A percentile compares a stretch with the other conserved stretches of the same genome.
Conservation (phyloP, 2,113 vertebrate genomes). For the Sitta europaea region DNA sequence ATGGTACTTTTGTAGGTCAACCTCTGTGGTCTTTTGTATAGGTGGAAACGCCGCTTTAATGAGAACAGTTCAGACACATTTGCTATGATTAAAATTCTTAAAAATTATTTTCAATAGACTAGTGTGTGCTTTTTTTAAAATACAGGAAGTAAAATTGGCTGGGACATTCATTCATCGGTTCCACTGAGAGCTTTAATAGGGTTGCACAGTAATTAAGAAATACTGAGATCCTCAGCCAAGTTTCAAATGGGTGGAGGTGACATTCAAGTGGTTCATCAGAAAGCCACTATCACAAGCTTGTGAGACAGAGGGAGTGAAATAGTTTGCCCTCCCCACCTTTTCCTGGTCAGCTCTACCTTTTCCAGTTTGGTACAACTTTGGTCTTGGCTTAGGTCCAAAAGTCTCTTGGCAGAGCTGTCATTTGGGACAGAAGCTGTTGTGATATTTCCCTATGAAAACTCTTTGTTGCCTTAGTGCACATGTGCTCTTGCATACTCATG, state of each 20-base stretch:
- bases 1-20: slow-evolving; percentile 60
- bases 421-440: not conserved
- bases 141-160: not conserved
- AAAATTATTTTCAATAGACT: slow-evolving; percentile 63
- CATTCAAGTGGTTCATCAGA: slow-evolving; percentile 36
- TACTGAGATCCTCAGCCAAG: not conserved
- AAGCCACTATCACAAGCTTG: not conserved
- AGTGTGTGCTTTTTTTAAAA: not conserved
- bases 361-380: not conserved
- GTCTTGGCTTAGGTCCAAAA: not conserved
- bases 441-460: not conserved
- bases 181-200: slow-evolving; percentile 50
- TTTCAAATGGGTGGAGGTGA: slow-evolving; percentile 36
- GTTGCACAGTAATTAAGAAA: slow-evolving; percentile 9
- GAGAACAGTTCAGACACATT: slow-evolving; percentile 66
- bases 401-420: too few relatives aligned
- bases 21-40: slow-evolving; percentile 61
- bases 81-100: slow-evolving; percentile 71
- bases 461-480: not conserved
- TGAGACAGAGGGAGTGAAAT: not conserved
- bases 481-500: accelerated
- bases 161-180: not conserved
- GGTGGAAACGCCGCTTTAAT: slow-evolving; percentile 62
- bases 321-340: not conserved
- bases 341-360: not conserved